These are phyloP conservation scores for Chrysochloris asiatica DNA, from an alignment of 2,113 vertebrate species.

Conservation along the genomic window DNA sequence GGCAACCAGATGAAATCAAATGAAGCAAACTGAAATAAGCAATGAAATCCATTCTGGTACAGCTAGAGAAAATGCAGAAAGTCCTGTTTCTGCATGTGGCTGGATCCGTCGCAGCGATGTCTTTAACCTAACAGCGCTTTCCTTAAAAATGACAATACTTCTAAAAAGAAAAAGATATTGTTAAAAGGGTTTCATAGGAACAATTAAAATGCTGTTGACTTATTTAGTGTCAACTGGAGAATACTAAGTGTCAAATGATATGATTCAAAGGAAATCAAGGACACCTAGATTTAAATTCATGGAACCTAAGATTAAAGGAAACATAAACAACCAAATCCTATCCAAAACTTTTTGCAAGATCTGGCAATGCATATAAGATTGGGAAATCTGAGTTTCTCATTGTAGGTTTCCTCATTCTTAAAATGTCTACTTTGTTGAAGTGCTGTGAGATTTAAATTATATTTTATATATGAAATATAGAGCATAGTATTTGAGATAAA, in stretches of 20 bases:
- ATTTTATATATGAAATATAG: not conserved
- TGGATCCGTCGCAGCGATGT: too few relatives aligned
- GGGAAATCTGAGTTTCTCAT: not conserved
- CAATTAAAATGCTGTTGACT: not conserved
- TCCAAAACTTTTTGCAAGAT: not conserved
- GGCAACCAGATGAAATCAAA: not conserved
- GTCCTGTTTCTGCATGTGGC: too few relatives aligned
- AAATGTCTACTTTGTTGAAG: not conserved
- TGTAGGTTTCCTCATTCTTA: not conserved
- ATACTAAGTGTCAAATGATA: not conserved
- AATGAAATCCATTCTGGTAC: too few relatives aligned
- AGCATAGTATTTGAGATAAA: not conserved
- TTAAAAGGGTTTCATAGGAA: not conserved
- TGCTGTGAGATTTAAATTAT: not conserved
- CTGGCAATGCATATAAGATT: not conserved
- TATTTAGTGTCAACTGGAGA: not conserved
- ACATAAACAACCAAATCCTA: not conserved
- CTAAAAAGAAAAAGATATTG: not conserved
- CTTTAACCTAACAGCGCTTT: too few relatives aligned
- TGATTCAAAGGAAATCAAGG: not conserved
- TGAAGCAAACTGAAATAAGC: too few relatives aligned
- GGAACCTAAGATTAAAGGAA: not conserved
- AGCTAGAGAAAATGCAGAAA: too few relatives aligned
- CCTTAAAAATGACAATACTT: too few relatives aligned
- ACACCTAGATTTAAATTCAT: not conserved